Percentiles rank a stretch among this genome's conserved stretches.
These are phyloP conservation scores for Euplexia lucipara DNA, from an alignment of 2,888 invertebrate species.

Conservation along the genomic window DNA sequence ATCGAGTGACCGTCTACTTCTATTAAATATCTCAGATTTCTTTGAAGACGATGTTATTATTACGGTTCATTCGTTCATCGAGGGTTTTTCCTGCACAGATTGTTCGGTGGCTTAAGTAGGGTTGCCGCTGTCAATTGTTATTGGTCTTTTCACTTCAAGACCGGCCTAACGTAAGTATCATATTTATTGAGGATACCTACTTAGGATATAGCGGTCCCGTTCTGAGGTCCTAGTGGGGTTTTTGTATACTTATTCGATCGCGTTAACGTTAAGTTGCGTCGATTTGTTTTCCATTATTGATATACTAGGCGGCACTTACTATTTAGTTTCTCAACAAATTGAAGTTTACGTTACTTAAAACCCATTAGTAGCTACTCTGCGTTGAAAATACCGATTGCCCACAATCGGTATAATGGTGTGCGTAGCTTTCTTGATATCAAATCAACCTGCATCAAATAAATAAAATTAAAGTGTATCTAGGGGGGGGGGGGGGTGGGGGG, in stretches of 20 bases:
- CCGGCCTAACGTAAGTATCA: conserved; percentile 37
- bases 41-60: conserved; percentile 14
- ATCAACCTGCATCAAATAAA: no score
- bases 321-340: no score
- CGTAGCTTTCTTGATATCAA: not conserved
- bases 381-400: conserved; percentile 9
- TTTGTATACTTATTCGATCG: no score
- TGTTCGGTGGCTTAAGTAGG: conserved; percentile 29
- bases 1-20: conserved; percentile 34
- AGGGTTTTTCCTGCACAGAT: conserved; percentile 31
- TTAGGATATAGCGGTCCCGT: not conserved
- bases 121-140: conserved; percentile 41
- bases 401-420: not conserved
- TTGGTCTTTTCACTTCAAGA: conserved; percentile 27
- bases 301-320: no score
- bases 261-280: no score
- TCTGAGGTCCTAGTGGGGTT: not conserved
- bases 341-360: no score
- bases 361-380: not conserved
- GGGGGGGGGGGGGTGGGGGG: no score
- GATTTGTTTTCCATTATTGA: no score
- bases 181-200: conserved; percentile 30
- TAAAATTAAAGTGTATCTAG: no score
- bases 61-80: conserved; percentile 23
- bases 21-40: conserved; percentile 51